These are phyloP conservation scores for Hucho hucho DNA, from an alignment of 2,113 vertebrate genomes.

Conservation along the genomic window DNA sequence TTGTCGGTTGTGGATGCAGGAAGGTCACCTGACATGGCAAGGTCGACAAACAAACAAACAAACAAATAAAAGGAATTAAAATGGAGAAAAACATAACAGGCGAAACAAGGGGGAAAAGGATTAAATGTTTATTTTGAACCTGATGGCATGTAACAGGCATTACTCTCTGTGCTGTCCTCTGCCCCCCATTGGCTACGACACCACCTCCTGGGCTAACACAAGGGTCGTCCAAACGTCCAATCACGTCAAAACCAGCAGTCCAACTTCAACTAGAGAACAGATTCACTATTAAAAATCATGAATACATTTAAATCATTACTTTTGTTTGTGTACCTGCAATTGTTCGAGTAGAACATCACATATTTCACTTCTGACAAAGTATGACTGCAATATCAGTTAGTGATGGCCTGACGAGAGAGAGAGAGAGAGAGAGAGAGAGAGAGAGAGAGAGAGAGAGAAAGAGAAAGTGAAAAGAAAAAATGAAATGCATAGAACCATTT, in stretches of 20 bases:
- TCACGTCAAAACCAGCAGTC: neutral
- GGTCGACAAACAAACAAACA: slow-evolving; percentile 68
- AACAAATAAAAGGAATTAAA: slow-evolving; percentile 67
- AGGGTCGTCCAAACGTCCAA: neutral
- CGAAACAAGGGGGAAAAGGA: slow-evolving; percentile 49
- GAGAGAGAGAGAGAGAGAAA: too few relatives aligned
- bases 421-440: too few relatives aligned
- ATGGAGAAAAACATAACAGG: slow-evolving; percentile 63
- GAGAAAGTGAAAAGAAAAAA: too few relatives aligned
- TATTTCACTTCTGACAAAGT: neutral
- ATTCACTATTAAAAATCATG: neutral
- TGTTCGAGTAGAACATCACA: neutral
- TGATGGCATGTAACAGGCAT: slow-evolving; percentile 64
- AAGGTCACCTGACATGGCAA: slow-evolving; percentile 75
- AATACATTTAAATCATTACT: neutral
- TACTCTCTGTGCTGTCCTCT: slow-evolving; percentile 69
- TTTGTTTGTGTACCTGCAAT: neutral
- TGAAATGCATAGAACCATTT: neutral
- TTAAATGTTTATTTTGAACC: slow-evolving; percentile 34
- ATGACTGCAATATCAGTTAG: neutral
- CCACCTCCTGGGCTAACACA: slow-evolving; percentile 56
- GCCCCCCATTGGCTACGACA: slow-evolving; percentile 71
- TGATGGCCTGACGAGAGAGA: neutral
- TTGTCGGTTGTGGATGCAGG: slow-evolving; percentile 58
- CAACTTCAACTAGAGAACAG: neutral